A percentile compares a stretch with the other conserved stretches of the same genome.
Evolutionary conservation across 1,140 invertebrate species (phyloP).

Genomic region (Phymorhynchus buccinoides): DNA sequence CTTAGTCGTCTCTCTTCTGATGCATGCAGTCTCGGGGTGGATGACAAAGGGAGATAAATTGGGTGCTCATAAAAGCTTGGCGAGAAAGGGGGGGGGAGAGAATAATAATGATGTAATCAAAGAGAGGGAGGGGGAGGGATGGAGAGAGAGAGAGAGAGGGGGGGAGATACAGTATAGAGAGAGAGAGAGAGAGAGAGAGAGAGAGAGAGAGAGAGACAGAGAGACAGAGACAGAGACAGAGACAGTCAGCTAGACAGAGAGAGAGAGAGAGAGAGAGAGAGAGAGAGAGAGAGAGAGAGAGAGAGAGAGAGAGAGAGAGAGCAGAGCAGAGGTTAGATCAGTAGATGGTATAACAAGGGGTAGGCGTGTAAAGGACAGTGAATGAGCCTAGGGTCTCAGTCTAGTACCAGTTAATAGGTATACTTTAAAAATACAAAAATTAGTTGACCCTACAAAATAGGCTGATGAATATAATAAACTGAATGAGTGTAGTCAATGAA

Average conservation of each 20-base stretch:
- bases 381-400: not conserved
- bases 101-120: no score
- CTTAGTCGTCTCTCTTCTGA: no score
- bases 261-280: not conserved
- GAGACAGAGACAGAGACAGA: not conserved
- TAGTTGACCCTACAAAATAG: no score
- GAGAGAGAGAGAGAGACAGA: constrained; percentile 18
- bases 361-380: not conserved
- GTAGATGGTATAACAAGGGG: not conserved
- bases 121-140: not conserved
- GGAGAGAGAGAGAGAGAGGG: constrained; percentile 12
- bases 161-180: not conserved
- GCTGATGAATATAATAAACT: no score
- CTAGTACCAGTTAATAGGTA: no score
- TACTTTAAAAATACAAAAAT: no score
- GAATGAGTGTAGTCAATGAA: no score
- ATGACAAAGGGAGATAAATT: no score
- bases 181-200: no score
- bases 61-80: no score
- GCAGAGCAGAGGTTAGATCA: not conserved
- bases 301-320: not conserved
- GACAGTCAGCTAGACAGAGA: not conserved
- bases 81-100: not conserved
- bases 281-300: not conserved
- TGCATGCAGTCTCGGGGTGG: no score